Evolutionary conservation across 2,113 vertebrate genomes (phyloP).

Genomic region (Hyaena hyaena): DNA sequence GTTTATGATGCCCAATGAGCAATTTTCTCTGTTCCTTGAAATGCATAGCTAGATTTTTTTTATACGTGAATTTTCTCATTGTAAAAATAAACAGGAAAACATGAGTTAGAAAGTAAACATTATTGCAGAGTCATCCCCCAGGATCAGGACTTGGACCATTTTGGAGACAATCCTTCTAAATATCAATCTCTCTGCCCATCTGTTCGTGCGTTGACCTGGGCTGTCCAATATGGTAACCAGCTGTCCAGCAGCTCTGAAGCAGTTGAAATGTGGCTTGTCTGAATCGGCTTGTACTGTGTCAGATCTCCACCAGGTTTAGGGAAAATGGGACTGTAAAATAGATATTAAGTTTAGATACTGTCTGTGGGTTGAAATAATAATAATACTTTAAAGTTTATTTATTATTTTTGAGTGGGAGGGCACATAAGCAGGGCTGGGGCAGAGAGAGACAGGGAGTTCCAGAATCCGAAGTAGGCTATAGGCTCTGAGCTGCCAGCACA

Average conservation of each 20-base stretch:
- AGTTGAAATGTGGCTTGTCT: neutral
- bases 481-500: no score
- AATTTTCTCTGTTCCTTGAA: neutral
- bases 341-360: neutral
- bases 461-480: no score
- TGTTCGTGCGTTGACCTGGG: neutral
- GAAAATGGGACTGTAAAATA: neutral
- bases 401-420: no score
- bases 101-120: neutral
- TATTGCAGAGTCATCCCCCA: neutral
- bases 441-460: no score
- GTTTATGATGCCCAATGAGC: neutral
- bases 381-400: neutral
- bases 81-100: neutral
- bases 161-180: neutral
- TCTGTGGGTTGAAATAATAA: neutral
- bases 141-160: neutral
- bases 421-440: no score
- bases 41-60: neutral
- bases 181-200: no score
- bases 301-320: neutral
- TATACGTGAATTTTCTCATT: neutral
- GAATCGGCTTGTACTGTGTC: neutral
- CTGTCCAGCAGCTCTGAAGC: neutral
- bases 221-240: rapidly evolving